Evolutionary conservation across 2,888 invertebrate species (phyloP).

Genomic region (Ischnura elegans): DNA sequence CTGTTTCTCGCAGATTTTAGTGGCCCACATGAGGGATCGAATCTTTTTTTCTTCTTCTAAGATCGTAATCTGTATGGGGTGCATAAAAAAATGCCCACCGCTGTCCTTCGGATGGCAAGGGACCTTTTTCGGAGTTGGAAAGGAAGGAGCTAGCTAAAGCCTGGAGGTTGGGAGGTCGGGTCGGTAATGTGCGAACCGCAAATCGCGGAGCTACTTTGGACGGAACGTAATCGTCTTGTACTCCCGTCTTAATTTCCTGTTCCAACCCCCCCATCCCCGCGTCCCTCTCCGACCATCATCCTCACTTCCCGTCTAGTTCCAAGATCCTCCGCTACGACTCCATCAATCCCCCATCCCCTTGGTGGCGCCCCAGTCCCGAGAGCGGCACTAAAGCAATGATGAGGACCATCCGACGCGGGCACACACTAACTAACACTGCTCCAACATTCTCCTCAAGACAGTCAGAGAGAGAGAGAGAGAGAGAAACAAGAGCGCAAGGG

Average conservation of each 20-base stretch:
- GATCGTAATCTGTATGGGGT: background rate
- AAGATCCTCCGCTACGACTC: background rate
- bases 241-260: slow-evolving; percentile 61
- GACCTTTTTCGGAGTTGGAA: background rate
- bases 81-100: background rate
- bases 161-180: background rate
- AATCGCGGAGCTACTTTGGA: background rate
- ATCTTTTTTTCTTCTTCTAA: background rate
- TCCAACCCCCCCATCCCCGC: background rate
- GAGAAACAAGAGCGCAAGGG: too few relatives aligned
- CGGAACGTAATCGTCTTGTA: slow-evolving; percentile 14
- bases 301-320: slow-evolving; percentile 12
- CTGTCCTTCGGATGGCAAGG: background rate
- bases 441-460: background rate
- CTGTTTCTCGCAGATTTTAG: background rate
- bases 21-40: slow-evolving; percentile 9
- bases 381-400: slow-evolving; percentile 63
- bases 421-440: background rate
- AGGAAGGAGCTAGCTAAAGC: background rate
- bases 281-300: background rate
- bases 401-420: background rate
- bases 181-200: slow-evolving; percentile 34
- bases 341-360: background rate
- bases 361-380: background rate
- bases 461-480: too few relatives aligned